Evolutionary conservation across 2,888 invertebrate species (phyloP).

Genomic region (Cheilosia urbana): DNA sequence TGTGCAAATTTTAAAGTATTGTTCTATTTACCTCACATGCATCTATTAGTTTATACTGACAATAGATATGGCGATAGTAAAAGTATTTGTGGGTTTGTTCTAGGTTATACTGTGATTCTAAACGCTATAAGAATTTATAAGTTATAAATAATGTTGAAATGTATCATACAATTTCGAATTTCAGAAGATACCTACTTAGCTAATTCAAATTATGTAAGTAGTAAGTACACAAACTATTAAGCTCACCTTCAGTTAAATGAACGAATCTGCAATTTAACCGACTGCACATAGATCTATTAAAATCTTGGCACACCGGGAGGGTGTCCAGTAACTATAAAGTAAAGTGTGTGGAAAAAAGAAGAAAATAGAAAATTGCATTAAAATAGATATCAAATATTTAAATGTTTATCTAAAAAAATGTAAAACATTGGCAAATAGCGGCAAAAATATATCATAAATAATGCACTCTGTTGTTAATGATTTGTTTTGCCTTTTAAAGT

Average conservation of each 20-base stretch:
- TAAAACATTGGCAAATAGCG: conserved; percentile 68
- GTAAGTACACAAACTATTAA: conserved; percentile 76
- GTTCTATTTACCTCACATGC: too few relatives aligned
- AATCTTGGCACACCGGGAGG: conserved; percentile 99
- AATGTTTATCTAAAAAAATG: conserved; percentile 31
- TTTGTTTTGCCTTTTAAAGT: conserved; percentile 32
- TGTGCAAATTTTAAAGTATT: too few relatives aligned
- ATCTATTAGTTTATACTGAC: too few relatives aligned
- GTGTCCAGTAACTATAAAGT: conserved; percentile 99
- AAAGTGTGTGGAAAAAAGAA: conserved; percentile 54
- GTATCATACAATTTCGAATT: too few relatives aligned
- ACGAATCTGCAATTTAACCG: conserved; percentile 99
- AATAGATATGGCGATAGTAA: too few relatives aligned
- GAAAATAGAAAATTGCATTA: conserved; percentile 65
- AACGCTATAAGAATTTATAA: too few relatives aligned
- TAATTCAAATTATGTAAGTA: background rate
- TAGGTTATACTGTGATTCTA: too few relatives aligned
- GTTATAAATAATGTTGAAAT: too few relatives aligned
- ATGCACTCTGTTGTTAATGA: conserved; percentile 55
- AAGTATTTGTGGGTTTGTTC: too few relatives aligned
- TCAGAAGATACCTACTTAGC: too few relatives aligned
- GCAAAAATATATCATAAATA: conserved; percentile 73
- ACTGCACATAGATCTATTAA: conserved; percentile 98
- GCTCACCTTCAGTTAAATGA: conserved; percentile 97
- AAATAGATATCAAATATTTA: conserved; percentile 9